phyloP scores from a whole-genome alignment of 2,797 vertebrate species.

The Chaetophractus vellerosus region DNA sequence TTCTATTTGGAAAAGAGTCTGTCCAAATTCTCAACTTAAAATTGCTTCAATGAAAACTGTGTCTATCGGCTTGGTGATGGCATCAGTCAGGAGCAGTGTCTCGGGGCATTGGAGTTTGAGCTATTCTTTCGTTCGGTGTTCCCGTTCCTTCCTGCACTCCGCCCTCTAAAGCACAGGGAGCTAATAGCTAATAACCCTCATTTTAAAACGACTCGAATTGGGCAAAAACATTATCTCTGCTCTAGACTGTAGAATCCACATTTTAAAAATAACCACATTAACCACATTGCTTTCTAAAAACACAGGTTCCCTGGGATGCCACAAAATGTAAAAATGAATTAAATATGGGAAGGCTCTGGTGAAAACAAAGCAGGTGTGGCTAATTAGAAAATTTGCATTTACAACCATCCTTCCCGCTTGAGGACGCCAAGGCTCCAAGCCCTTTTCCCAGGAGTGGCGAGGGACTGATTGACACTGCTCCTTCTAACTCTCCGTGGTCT shows the following conservation, averaged over 20 bases:
- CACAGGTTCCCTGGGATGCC: not conserved
- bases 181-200: not conserved
- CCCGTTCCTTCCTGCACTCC: not conserved
- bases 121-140: not conserved
- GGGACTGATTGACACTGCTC: not conserved
- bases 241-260: not conserved
- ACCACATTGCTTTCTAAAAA: not conserved
- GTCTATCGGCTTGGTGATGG: not conserved
- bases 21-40: not conserved
- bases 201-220: not conserved
- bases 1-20: not conserved
- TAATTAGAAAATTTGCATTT: not conserved
- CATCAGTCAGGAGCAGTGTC: not conserved
- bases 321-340: not conserved
- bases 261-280: not conserved
- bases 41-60: not conserved
- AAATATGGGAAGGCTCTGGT: not conserved
- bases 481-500: not conserved
- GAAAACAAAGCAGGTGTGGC: not conserved
- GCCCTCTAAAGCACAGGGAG: not conserved
- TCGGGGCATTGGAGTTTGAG: not conserved
- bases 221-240: not conserved
- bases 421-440: not conserved
- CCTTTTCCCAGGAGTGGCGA: not conserved
- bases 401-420: not conserved